Evolutionary conservation across 2,797 vertebrate species (phyloP).

Genomic region (Chloroceryle amazona): DNA sequence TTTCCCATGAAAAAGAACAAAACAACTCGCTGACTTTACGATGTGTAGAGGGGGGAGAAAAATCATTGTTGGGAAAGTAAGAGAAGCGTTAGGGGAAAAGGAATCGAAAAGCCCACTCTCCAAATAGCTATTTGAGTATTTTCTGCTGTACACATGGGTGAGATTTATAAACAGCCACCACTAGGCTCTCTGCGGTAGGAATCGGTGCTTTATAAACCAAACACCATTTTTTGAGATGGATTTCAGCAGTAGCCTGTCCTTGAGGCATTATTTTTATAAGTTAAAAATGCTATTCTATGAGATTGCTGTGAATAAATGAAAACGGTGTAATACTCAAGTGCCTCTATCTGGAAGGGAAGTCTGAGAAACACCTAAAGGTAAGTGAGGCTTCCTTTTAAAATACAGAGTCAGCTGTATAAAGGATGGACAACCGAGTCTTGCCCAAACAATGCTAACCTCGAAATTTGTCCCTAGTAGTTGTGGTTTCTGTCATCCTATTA

Average conservation of each 20-base stretch:
- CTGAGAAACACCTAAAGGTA: slow-evolving; percentile 65
- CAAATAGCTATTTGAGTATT: slow-evolving; percentile 67
- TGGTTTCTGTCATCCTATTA: slow-evolving; percentile 14
- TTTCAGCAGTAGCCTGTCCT: neutral
- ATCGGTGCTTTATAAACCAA: neutral
- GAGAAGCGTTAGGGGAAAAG: neutral
- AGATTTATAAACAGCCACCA: neutral
- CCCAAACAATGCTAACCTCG: neutral
- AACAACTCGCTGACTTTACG: neutral
- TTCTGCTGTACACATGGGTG: neutral
- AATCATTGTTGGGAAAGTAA: neutral
- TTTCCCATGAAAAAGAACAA: neutral
- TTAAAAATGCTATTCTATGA: neutral
- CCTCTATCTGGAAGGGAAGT: slow-evolving; percentile 66
- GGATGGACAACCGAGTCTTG: neutral
- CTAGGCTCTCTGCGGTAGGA: neutral
- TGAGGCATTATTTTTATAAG: neutral
- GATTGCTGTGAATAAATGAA: neutral
- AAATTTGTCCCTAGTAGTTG: slow-evolving; percentile 15
- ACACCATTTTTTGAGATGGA: neutral
- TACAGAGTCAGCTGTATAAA: neutral
- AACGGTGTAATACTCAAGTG: slow-evolving; percentile 49
- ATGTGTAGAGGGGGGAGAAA: neutral
- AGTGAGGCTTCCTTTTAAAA: slow-evolving; percentile 36
- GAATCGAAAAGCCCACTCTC: slow-evolving; percentile 66